Conservation (phyloP, 2,797 vertebrate species). For the Onychomys torridus region DNA sequence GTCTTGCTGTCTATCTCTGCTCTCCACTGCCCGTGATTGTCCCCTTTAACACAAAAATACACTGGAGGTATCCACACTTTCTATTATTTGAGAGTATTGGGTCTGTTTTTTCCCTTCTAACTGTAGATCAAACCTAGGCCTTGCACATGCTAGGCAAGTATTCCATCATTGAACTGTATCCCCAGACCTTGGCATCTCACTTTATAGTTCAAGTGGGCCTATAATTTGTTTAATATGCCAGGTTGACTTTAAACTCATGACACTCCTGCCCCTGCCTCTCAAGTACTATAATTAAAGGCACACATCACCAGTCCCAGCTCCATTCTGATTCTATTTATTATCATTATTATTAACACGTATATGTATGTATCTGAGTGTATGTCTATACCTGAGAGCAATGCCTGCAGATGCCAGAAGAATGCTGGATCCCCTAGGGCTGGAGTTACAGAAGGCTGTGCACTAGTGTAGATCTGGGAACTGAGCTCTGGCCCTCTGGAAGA, state of each 20-base stretch:
- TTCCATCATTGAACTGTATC: not conserved
- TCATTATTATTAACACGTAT: not conserved
- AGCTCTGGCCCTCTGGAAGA: not conserved
- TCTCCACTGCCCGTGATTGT: rapidly evolving
- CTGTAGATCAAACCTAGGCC: too few relatives aligned
- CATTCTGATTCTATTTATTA: not conserved
- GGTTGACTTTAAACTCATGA: not conserved
- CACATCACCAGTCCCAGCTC: not conserved
- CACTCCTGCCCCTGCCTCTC: not conserved
- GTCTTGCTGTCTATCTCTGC: not conserved
- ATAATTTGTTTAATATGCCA: not conserved
- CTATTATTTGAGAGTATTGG: rapidly evolving
- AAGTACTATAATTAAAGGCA: not conserved
- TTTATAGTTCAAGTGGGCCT: not conserved
- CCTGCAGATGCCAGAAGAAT: too few relatives aligned
- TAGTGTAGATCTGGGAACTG: not conserved
- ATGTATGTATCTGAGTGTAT: too few relatives aligned
- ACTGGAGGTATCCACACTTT: rapidly evolving
- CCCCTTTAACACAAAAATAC: not conserved
- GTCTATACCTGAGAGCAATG: not conserved
- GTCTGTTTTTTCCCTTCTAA: not conserved
- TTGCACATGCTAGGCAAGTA: not conserved
- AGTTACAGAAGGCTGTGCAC: not conserved
- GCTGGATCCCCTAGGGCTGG: not conserved
- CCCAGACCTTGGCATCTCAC: not conserved